These are phyloP conservation scores for Bombus waltoni DNA, from an alignment of 1,140 invertebrate genomes.

Conservation along the genomic window DNA sequence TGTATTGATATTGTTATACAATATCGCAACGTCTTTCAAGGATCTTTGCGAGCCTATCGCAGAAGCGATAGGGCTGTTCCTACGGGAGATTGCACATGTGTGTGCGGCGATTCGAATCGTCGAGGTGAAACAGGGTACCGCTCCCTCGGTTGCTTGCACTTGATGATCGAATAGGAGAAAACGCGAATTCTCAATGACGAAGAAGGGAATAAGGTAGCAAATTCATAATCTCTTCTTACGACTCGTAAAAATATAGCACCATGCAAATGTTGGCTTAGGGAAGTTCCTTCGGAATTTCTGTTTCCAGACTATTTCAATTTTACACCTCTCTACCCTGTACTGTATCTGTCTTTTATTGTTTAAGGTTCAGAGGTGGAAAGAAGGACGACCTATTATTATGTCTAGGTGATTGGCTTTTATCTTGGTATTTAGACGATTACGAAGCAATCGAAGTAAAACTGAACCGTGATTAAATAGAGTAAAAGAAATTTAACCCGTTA, in stretches of 20 bases:
- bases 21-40: conserved; percentile 84
- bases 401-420: not conserved
- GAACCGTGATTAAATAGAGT: not conserved
- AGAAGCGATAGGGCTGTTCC: conserved; percentile 81
- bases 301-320: not conserved
- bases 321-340: not conserved
- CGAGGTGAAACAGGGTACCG: conserved; percentile 74
- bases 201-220: not conserved
- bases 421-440: not conserved
- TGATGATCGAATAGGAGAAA: conserved; percentile 39
- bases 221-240: not conserved
- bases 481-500: not conserved
- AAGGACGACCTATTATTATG: not conserved
- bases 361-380: not conserved
- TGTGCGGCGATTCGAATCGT: conserved; percentile 82
- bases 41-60: conserved; percentile 86
- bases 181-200: not conserved
- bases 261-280: not conserved
- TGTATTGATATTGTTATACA: conserved; percentile 85
- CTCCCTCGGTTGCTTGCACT: conserved; percentile 50
- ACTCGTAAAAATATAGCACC: conserved; percentile 25
- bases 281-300: not conserved
- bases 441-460: not conserved
- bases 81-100: conserved; percentile 80
- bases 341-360: not conserved